These are phyloP conservation scores for Danionella cerebrum DNA, from an alignment of 2,113 vertebrate genomes.

Conservation along the genomic window DNA sequence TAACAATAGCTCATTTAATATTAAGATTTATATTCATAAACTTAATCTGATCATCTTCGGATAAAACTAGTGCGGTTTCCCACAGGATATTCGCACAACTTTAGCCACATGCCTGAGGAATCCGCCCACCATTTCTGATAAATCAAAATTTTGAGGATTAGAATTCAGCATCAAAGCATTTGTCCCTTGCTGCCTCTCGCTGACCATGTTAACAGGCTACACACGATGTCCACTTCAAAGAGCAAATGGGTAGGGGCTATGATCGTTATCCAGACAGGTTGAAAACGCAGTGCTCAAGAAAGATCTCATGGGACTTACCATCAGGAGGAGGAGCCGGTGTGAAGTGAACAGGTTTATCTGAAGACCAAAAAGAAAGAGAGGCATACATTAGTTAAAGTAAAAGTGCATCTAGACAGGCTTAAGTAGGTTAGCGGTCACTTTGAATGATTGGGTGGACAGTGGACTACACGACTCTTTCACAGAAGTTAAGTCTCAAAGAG, in stretches of 20 bases:
- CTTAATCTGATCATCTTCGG: constrained; percentile 23
- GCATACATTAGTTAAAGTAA: constrained; percentile 55
- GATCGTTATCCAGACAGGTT: constrained; percentile 45
- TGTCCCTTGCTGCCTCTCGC: not conserved
- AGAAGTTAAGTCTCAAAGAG: constrained; percentile 24
- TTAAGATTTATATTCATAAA: constrained; percentile 29
- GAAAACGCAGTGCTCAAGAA: constrained; percentile 37
- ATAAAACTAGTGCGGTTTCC: not conserved
- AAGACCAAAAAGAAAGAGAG: constrained; percentile 49
- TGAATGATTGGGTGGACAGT: constrained; percentile 24
- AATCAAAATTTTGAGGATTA: constrained; percentile 65
- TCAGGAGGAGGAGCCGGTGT: constrained; percentile 72
- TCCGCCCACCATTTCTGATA: constrained; percentile 34
- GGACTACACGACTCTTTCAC: constrained; percentile 12
- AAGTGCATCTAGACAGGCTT: constrained; percentile 42
- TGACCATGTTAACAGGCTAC: not conserved
- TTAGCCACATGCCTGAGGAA: not conserved
- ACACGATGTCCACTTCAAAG: constrained; percentile 46
- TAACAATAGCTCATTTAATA: constrained; percentile 37
- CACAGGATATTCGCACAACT: constrained; percentile 13
- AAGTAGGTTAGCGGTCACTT: constrained; percentile 44
- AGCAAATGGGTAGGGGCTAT: constrained; percentile 26
- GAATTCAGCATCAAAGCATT: constrained; percentile 58
- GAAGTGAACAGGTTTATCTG: constrained; percentile 92
- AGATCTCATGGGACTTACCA: constrained; percentile 75